phyloP scores from a whole-genome alignment of 2,113 vertebrate species.

The Gasterosteus nipponicus region DNA sequence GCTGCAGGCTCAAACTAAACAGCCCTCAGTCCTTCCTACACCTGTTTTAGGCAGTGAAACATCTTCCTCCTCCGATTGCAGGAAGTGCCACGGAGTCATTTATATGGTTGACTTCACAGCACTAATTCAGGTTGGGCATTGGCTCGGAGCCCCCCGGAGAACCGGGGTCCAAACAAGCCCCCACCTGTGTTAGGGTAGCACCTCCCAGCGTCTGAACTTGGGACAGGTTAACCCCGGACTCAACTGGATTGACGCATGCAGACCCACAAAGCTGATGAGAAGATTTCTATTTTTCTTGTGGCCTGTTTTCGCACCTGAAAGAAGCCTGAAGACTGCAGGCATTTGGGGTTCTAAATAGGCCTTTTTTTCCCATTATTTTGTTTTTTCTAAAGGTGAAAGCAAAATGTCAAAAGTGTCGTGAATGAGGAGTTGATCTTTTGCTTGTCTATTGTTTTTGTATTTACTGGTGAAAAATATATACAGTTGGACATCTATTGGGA shows the following conservation, averaged over 20 bases:
- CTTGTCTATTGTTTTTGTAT: neutral
- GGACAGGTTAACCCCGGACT: slow-evolving; percentile 57
- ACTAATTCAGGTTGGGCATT: slow-evolving; percentile 64
- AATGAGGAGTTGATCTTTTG: neutral
- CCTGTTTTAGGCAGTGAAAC: slow-evolving; percentile 11
- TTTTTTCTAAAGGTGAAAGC: neutral
- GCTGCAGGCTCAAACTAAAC: neutral
- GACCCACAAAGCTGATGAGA: neutral
- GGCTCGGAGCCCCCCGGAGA: slow-evolving; percentile 42
- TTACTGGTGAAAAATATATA: neutral
- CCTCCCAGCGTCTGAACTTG: slow-evolving; percentile 46
- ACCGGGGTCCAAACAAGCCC: slow-evolving; percentile 60
- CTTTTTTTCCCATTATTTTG: neutral
- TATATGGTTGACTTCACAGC: slow-evolving; percentile 59
- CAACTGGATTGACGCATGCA: neutral
- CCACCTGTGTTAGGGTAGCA: slow-evolving; percentile 26
- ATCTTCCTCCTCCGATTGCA: slow-evolving; percentile 1
- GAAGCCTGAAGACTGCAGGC: neutral
- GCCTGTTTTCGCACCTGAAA: neutral
- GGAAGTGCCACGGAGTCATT: slow-evolving; percentile 49
- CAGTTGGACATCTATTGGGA: neutral
- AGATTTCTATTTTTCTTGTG: neutral
- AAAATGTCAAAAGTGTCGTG: neutral
- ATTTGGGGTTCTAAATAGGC: neutral
- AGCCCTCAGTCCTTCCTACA: neutral